Conservation (phyloP, 2,113 vertebrate species). For the Oriolus oriolus region DNA sequence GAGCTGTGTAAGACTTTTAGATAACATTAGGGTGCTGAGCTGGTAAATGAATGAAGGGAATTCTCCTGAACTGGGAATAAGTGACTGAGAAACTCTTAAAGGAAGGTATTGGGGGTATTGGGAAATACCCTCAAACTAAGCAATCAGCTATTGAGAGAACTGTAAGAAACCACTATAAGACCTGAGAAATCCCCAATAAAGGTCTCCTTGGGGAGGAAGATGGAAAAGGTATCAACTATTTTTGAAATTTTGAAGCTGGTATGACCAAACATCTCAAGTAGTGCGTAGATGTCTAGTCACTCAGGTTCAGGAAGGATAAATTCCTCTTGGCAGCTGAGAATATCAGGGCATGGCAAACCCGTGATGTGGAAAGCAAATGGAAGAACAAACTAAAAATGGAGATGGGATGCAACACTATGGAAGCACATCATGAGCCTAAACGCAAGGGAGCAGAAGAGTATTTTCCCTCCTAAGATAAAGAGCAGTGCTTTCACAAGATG, state of each 20-base stretch:
- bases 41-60: neutral
- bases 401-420: neutral
- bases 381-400: neutral
- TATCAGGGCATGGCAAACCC: neutral
- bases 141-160: neutral
- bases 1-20: neutral
- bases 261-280: neutral
- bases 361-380: neutral
- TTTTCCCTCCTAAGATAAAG: neutral
- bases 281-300: neutral
- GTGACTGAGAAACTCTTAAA: neutral
- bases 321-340: neutral
- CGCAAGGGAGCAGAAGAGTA: neutral
- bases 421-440: neutral
- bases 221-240: neutral
- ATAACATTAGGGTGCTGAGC: neutral
- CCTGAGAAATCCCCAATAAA: neutral
- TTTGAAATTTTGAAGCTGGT: neutral
- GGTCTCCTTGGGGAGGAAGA: neutral
- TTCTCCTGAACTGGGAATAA: neutral
- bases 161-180: neutral
- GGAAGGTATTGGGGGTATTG: neutral
- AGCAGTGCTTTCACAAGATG: neutral
- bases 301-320: neutral
- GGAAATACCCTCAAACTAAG: neutral